Base-by-base conservation (phyloP, 2,888 invertebrate species). In the Troglohyphantes excavatus region DNA sequence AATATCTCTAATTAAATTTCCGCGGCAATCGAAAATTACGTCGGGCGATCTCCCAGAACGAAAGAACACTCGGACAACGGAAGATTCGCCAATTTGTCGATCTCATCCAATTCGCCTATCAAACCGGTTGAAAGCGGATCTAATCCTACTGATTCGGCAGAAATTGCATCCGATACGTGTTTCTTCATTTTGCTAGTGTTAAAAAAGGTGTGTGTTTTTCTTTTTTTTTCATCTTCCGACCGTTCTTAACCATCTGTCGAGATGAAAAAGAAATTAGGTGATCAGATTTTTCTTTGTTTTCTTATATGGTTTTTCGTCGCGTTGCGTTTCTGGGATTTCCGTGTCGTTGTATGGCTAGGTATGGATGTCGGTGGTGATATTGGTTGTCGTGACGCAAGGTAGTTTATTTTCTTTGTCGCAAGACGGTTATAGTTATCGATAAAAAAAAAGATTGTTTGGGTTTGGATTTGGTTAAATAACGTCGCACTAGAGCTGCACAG, bases 221-320 rank as follows among this genome's bases (percentile, higher is more conserved):
- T 82, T 82, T 70, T 82, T 72, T 82, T 70, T 70, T 72, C 68
- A 68, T 81, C 53, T 65, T 65, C 13, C 46, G 79, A 46, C 68
- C 79, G 53, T 81, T 59, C 67, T 29, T 81, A 46, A 53, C 79
- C 79, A 81, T 67, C 79, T 81, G 79, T 81, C 79, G 79, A 78
- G n/a, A 53, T 23, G 27, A 53, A 53, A 67, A 67, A 27, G 33
- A 82, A 70, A 82, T 70, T 82, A 82, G 70, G 61, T 82, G 59
- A 33, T 72, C 61, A 23, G 61, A 39, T 82, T 23, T 21, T 61
- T 59, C 61, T 72, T 70, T 23, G 11, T 39, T 59, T 53, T 70
- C 59, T 72, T 61, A 39, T n/a, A 17, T 53, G 53, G n/a, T n/a
- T n/a, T n/a, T 53, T 53, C 53, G 2, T 53, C 53, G 13, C 5